Conservation (phyloP, 1,140 invertebrate genomes). For the Magallana gigas region DNA sequence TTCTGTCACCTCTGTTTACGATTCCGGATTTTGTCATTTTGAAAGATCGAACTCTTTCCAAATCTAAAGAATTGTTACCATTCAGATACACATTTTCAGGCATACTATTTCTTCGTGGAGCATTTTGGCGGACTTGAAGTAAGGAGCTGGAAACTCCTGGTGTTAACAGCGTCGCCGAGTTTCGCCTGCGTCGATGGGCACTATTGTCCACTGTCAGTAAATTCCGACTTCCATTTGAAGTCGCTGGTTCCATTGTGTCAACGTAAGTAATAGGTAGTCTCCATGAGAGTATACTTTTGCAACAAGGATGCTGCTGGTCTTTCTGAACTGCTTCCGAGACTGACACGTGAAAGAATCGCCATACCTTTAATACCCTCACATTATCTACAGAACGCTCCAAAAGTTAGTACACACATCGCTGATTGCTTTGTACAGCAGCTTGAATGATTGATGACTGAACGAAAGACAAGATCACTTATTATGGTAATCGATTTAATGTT, state of each 20-base stretch:
- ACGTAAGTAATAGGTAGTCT: background rate
- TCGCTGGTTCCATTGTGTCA: background rate
- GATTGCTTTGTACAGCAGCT: conserved; percentile 7
- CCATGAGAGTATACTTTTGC: background rate
- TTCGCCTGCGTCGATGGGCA: background rate
- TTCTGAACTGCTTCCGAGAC: background rate
- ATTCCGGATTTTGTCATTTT: conserved; percentile 39
- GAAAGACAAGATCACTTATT: conserved; percentile 33
- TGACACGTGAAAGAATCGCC: background rate
- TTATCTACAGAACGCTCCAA: conserved; percentile 33
- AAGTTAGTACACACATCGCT: conserved; percentile 28
- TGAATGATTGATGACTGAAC: conserved; percentile 18
- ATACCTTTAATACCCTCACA: conserved; percentile 29
- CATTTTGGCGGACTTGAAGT: conserved; percentile 24
- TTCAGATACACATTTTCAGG: background rate
- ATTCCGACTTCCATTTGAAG: background rate
- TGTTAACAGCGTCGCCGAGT: background rate
- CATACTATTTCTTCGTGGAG: conserved; percentile 31
- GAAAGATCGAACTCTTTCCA: conserved; percentile 40
- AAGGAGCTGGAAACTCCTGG: background rate
- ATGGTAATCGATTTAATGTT: conserved; percentile 34
- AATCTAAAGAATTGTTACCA: background rate
- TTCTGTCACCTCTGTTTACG: conserved; percentile 20
- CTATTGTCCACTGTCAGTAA: conserved; percentile 10
- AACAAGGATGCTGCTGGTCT: background rate